Percentiles rank a stretch among this genome's conserved stretches.
These are phyloP conservation scores for Clarias batrachus DNA, from an alignment of 2,113 vertebrate genomes.

Conservation along the genomic window DNA sequence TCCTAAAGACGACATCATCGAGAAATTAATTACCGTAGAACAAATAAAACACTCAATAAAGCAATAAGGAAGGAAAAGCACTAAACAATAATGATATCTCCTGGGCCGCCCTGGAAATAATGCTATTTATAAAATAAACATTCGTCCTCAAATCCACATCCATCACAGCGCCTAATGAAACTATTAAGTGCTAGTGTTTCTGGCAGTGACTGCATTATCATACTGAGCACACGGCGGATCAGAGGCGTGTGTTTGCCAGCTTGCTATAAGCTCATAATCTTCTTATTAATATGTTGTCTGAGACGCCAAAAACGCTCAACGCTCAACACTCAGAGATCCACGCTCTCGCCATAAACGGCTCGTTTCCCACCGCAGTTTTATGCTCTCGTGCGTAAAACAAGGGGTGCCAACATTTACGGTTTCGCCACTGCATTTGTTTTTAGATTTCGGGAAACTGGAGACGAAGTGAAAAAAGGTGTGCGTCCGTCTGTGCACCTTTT, in stretches of 20 bases:
- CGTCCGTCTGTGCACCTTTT: too few species aligned
- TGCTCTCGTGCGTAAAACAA: background rate
- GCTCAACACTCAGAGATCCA: background rate
- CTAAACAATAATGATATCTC: background rate
- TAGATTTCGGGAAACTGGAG: background rate
- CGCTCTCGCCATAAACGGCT: background rate
- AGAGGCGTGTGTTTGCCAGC: conserved; percentile 18
- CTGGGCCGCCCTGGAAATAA: conserved; percentile 1
- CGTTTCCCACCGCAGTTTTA: background rate
- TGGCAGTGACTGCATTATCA: conserved; percentile 19
- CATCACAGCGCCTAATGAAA: conserved; percentile 7
- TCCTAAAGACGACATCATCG: background rate
- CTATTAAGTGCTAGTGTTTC: conserved; percentile 11
- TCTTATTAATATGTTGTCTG: conserved; percentile 25
- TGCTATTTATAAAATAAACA: background rate
- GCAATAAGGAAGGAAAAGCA: background rate
- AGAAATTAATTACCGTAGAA: background rate
- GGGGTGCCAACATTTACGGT: too few species aligned
- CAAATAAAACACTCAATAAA: background rate
- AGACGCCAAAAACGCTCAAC: background rate
- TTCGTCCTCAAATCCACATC: conserved; percentile 4
- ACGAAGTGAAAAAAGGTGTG: too few species aligned
- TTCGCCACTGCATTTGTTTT: background rate
- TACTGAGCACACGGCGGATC: conserved; percentile 9
- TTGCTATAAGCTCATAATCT: conserved; percentile 31